Conservation (phyloP, 1,140 invertebrate genomes). For the Danaus plexippus region DNA sequence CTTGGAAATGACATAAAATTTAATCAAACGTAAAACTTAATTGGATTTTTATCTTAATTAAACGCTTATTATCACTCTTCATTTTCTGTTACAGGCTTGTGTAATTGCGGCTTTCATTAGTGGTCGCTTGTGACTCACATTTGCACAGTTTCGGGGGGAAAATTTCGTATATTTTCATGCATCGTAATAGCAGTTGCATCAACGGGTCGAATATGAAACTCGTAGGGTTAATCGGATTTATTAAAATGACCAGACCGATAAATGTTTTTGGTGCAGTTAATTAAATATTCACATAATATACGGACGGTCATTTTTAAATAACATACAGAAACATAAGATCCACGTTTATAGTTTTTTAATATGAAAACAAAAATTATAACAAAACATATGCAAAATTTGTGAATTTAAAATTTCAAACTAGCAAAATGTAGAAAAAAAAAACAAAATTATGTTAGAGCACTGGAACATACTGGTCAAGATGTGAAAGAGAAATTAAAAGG, state of each 20-base stretch:
- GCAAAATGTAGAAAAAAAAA: conserved; percentile 1
- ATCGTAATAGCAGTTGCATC: conserved; percentile 8
- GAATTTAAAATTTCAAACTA: neutral
- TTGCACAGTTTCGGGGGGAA: conserved; percentile 34
- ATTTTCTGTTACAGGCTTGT: conserved; percentile 27
- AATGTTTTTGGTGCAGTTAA: neutral
- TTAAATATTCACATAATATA: neutral
- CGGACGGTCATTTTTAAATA: neutral
- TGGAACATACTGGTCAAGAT: conserved; percentile 6
- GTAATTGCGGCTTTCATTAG: conserved; percentile 47
- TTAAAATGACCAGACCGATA: conserved; percentile 10
- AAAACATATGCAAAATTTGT: too few species aligned
- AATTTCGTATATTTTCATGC: conserved; percentile 26
- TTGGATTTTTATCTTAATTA: conserved; percentile 29
- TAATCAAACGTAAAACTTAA: too few species aligned
- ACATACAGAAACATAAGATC: too few species aligned
- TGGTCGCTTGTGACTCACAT: conserved; percentile 35
- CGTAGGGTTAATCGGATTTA: conserved; percentile 20
- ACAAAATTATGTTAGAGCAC: neutral
- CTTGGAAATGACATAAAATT: too few species aligned
- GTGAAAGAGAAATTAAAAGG: conserved; percentile 16
- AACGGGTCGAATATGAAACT: conserved; percentile 11
- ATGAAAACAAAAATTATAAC: too few species aligned
- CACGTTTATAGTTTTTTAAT: too few species aligned
- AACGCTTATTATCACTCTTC: conserved; percentile 26